Base-by-base conservation (phyloP, 2,113 vertebrate species). In the Oryzias woworae region DNA sequence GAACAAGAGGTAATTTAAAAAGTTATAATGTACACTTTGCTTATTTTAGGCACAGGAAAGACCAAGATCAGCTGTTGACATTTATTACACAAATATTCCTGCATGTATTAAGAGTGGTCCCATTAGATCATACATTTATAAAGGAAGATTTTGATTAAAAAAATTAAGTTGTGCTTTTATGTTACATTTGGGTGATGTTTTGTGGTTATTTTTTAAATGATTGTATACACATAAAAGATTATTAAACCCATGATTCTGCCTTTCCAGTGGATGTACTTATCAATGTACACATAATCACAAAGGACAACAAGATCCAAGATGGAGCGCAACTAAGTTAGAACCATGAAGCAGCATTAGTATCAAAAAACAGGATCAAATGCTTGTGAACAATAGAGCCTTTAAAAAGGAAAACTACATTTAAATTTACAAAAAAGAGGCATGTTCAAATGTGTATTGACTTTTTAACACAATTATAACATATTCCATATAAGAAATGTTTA, bases 1-100 rank as follows among this genome's bases (percentile, higher is more conserved):
- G 76, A 84, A 66, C 48, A 66, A n/a, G 88, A 91, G 82, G 89
- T 91, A n/a, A 48, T 23, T 41, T 4, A 23, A 1, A 3, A 5
- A 36, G 36, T 36, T 10, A 36, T 36, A 36, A 12, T 36, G 10
- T 36, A 36, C 36, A 36, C 36, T 12, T 8, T 36, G 31, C 7
- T 1, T 14, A 42, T 41, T 15, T 51, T 24, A 7, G 5, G 6
- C 24, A 17, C 28, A 4, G 17, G 6, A 26, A 24, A 26, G 23
- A 24, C 50, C 14, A 14, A 24, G 24, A 14, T 52, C 2, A 36
- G 50, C 17, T 15, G 14, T 7, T 52, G 5, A 52, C 16, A 8
- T 16, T 24, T 15, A 8, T 2, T 22, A 23, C 23, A 28, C 22
- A 52, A 52, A 28, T 17, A 36, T 36, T 36, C 31, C 31, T 36